These are phyloP conservation scores for Hofmannophila pseudospretella DNA, from an alignment of 2,888 invertebrate species.

Conservation along the genomic window DNA sequence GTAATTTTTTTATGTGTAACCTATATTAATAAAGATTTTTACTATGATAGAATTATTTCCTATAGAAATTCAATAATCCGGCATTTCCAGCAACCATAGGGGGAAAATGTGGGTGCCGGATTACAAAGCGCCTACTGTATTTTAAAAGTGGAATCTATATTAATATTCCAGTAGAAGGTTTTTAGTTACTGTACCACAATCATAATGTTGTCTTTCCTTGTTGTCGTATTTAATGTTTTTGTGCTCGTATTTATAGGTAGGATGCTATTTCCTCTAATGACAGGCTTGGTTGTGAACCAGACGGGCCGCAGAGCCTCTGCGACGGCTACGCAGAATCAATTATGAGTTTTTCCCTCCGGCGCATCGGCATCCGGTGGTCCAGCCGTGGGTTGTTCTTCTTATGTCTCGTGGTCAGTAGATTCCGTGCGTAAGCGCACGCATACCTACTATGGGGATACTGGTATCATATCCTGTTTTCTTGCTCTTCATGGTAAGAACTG, in stretches of 20 bases:
- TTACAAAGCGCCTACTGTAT: too few relatives aligned
- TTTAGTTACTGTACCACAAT: too few relatives aligned
- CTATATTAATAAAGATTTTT: too few relatives aligned
- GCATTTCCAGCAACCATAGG: too few relatives aligned
- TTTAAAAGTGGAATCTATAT: too few relatives aligned
- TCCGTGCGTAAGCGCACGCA: conserved; percentile 18
- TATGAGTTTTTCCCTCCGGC: conserved; percentile 51
- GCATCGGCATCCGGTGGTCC: conserved; percentile 43
- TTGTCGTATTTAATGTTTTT: too few relatives aligned
- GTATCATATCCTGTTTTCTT: conserved; percentile 23
- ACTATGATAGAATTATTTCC: too few relatives aligned
- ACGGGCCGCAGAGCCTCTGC: conserved; percentile 13
- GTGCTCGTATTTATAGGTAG: conserved; percentile 1
- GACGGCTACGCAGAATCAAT: conserved; percentile 49
- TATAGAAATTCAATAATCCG: too few relatives aligned
- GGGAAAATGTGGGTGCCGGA: too few relatives aligned
- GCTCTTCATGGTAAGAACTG: conserved; percentile 2
- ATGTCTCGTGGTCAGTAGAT: conserved; percentile 16
- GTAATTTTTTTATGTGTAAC: too few relatives aligned
- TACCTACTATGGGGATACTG: conserved; percentile 7
- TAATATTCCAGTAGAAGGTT: too few relatives aligned
- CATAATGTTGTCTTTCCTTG: too few relatives aligned
- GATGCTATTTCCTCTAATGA: conserved; percentile 36
- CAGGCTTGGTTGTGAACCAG: conserved; percentile 16
- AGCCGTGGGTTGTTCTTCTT: conserved; percentile 24